These are phyloP conservation scores for Laothoe populi DNA, from an alignment of 2,888 invertebrate genomes.

Conservation along the genomic window DNA sequence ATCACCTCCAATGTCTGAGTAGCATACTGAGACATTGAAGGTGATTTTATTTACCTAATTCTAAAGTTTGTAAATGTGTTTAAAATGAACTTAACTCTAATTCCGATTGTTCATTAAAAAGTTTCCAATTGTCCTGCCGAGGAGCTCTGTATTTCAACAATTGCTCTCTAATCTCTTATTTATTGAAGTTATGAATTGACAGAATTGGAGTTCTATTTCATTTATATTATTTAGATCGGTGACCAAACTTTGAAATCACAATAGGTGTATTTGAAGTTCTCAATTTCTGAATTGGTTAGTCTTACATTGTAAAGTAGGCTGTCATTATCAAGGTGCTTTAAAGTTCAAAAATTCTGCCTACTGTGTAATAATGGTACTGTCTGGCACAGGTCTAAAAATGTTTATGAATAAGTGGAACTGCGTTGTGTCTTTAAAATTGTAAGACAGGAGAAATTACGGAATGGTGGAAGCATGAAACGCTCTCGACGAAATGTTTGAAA, in stretches of 20 bases:
- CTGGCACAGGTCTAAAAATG: too few species aligned
- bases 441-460: too few species aligned
- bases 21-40: too few species aligned
- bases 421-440: too few species aligned
- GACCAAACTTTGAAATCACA: background rate
- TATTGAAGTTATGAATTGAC: slow-evolving; percentile 35
- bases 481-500: too few species aligned
- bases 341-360: too few species aligned
- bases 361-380: too few species aligned
- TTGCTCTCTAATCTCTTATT: slow-evolving; percentile 50
- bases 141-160: slow-evolving; percentile 47
- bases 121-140: slow-evolving; percentile 61
- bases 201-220: slow-evolving; percentile 26
- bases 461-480: too few species aligned
- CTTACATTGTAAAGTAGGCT: too few species aligned
- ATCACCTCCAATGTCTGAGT: slow-evolving; percentile 27
- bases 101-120: slow-evolving; percentile 70
- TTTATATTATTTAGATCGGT: background rate
- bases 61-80: slow-evolving; percentile 62
- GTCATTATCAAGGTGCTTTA: too few species aligned
- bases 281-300: background rate
- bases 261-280: background rate
- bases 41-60: slow-evolving; percentile 60
- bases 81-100: slow-evolving; percentile 67
- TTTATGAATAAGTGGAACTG: too few species aligned